Percentiles rank a stretch among this genome's conserved stretches.
Conservation (phyloP, 2,113 vertebrate species). For the Corythornis vintsioides region DNA sequence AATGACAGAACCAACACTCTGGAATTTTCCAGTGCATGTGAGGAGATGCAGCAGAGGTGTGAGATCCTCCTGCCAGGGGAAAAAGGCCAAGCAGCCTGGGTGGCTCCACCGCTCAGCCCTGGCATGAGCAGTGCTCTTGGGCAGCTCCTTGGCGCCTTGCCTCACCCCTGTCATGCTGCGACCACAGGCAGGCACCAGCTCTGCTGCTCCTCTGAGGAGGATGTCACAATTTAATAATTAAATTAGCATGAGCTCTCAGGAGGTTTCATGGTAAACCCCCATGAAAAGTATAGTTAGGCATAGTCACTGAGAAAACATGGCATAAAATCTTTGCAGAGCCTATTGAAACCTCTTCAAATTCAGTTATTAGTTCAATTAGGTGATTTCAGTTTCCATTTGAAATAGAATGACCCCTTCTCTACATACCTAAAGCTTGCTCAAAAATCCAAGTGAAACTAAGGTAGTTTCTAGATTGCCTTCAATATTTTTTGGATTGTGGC, state of each 20-base stretch:
- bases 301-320: not conserved
- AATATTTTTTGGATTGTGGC: not conserved
- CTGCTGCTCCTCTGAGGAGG: not conserved
- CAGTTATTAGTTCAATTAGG: not conserved
- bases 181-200: rapidly evolving
- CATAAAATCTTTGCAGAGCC: not conserved
- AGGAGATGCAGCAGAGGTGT: rapidly evolving
- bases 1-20: not conserved
- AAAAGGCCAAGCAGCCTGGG: rapidly evolving
- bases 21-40: not conserved
- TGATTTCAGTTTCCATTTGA: not conserved
- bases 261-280: not conserved
- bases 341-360: not conserved
- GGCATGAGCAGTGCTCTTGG: not conserved
- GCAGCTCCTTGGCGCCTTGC: not conserved
- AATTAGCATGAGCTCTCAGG: not conserved
- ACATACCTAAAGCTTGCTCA: not conserved
- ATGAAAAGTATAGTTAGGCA: not conserved
- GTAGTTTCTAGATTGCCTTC: not conserved
- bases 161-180: not conserved
- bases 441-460: not conserved
- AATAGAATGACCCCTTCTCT: not conserved
- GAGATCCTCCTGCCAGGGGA: not conserved
- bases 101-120: rapidly evolving
- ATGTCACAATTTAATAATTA: not conserved